A percentile compares a stretch with the other conserved stretches of the same genome.
Conservation (phyloP, 2,888 invertebrate species). For the Drosophila maculinotata region DNA sequence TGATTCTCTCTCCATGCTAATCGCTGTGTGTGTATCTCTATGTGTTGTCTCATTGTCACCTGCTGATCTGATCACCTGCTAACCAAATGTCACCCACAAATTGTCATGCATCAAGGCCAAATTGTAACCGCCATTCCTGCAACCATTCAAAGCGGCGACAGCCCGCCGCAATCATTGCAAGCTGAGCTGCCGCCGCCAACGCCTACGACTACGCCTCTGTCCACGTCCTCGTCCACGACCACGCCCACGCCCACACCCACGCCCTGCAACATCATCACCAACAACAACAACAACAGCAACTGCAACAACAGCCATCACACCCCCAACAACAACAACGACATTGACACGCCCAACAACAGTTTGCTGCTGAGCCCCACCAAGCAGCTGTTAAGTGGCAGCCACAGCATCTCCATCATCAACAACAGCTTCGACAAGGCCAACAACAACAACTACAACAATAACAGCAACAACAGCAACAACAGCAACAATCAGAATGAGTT, state of each 20-base stretch:
- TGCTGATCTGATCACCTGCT: slow-evolving; percentile 67
- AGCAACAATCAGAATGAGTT: slow-evolving; percentile 79
- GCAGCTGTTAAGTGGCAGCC: slow-evolving; percentile 76
- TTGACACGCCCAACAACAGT: slow-evolving; percentile 70
- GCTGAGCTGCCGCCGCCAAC: slow-evolving; percentile 34
- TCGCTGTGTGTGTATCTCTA: slow-evolving; percentile 52
- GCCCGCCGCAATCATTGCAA: slow-evolving; percentile 83
- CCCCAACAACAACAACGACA: slow-evolving; percentile 58
- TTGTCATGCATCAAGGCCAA: slow-evolving; percentile 77
- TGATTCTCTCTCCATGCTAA: slow-evolving; percentile 71
- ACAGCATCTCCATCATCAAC: slow-evolving; percentile 81
- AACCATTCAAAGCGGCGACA: slow-evolving; percentile 83
- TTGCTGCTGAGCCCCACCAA: slow-evolving; percentile 79
- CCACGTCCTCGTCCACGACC: slow-evolving; percentile 40
- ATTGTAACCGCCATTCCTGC: slow-evolving; percentile 85
- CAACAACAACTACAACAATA: slow-evolving; percentile 66
- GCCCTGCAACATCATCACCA: slow-evolving; percentile 67
- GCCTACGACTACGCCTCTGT: background rate
- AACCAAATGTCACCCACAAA: slow-evolving; percentile 38
- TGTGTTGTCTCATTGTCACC: slow-evolving; percentile 62
- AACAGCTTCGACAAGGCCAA: slow-evolving; percentile 79
- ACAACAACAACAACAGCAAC: slow-evolving; percentile 27
- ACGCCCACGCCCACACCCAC: slow-evolving; percentile 37
- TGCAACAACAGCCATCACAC: slow-evolving; percentile 41
- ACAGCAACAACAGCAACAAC: slow-evolving; percentile 57